Conservation (phyloP, 2,113 vertebrate genomes). For the Chloebia gouldiae region DNA sequence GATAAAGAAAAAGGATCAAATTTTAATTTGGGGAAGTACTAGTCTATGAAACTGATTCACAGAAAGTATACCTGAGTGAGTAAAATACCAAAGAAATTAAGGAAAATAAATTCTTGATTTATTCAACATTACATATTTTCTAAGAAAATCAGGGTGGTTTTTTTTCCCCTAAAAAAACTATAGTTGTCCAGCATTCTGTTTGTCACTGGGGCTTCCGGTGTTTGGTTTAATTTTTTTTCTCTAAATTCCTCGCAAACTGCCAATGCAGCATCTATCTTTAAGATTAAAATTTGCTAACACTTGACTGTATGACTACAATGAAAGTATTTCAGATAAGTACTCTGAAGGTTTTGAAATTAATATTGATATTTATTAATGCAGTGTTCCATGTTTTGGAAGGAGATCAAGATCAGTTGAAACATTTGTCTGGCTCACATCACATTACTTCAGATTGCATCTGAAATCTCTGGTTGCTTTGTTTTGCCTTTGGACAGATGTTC, state of each 20-base stretch:
- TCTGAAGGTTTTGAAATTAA: not conserved
- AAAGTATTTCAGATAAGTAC: not conserved
- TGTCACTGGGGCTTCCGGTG: not conserved
- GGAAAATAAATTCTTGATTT: not conserved
- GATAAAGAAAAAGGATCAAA: not conserved
- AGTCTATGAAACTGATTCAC: not conserved
- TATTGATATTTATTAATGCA: not conserved
- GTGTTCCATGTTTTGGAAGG: not conserved
- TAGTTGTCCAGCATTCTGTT: not conserved
- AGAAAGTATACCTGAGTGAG: not conserved
- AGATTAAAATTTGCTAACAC: not conserved
- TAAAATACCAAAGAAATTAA: not conserved
- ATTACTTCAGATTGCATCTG: not conserved
- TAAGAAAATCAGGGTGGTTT: not conserved
- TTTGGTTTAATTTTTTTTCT: not conserved
- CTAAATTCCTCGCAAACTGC: not conserved
- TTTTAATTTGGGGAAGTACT: not conserved
- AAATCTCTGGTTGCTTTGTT: not conserved
- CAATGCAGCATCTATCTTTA: not conserved
- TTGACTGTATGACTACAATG: not conserved
- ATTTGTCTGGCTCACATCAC: not conserved
- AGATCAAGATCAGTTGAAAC: not conserved
- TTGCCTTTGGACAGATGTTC: not conserved
- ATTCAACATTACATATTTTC: not conserved
- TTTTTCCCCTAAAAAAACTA: not conserved